These are phyloP conservation scores for Corydoras maculifer DNA, from an alignment of 2,113 vertebrate genomes.

Conservation along the genomic window DNA sequence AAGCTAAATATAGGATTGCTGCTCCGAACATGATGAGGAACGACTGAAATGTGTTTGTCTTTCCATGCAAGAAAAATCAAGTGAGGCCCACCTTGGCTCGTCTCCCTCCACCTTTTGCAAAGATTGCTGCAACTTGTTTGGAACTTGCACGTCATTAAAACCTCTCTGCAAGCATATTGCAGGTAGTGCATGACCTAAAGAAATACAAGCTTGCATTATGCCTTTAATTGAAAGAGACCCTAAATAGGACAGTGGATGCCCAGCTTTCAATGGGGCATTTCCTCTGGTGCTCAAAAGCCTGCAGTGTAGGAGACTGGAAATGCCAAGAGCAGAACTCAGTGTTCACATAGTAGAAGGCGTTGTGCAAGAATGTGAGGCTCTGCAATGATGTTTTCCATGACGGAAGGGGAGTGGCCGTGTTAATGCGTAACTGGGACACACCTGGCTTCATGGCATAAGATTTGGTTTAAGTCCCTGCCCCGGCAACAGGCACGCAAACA, in stretches of 20 bases:
- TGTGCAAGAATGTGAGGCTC: constrained; percentile 29
- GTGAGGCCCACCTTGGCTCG: too few relatives aligned
- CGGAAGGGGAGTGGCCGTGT: constrained; percentile 33
- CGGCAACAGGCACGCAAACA: constrained; percentile 21
- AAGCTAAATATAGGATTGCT: constrained; percentile 52
- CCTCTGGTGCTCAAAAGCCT: neutral
- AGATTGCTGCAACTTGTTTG: neutral
- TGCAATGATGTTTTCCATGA: constrained; percentile 27
- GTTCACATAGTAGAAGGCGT: constrained; percentile 7
- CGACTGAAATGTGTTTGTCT: constrained; percentile 34
- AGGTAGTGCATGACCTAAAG: too few relatives aligned
- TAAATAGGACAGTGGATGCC: too few relatives aligned
- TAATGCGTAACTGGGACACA: constrained; percentile 38
- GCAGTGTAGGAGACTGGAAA: neutral
- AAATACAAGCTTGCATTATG: too few relatives aligned
- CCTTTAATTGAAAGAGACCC: too few relatives aligned
- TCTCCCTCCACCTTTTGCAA: neutral
- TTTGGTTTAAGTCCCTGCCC: constrained; percentile 22
- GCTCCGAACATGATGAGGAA: constrained; percentile 41
- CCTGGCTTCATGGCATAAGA: constrained; percentile 23
- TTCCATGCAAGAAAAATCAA: constrained; percentile 19
- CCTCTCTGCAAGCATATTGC: too few relatives aligned
- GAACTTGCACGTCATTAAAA: constrained; percentile 9
- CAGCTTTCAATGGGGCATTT: neutral
- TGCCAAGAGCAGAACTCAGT: constrained; percentile 1